Conservation (phyloP, 2,888 invertebrate species). For the Drosophila recens region DNA sequence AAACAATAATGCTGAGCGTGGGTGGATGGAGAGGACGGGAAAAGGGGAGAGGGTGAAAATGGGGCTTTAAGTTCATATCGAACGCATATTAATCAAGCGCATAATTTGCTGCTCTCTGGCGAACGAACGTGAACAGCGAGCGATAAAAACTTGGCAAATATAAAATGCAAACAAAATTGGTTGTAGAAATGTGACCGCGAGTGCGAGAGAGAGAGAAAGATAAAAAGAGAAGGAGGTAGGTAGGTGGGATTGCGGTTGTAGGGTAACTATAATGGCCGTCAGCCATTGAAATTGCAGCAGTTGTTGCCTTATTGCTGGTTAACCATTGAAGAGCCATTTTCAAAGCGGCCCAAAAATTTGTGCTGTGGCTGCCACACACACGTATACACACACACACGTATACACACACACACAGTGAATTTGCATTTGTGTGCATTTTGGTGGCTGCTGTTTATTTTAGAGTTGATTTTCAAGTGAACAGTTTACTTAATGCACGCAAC, state of each 20-base stretch:
- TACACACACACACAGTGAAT: slow-evolving; percentile 24
- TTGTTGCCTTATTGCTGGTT: slow-evolving; percentile 76
- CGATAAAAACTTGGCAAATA: slow-evolving; percentile 79
- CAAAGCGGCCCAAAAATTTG: slow-evolving; percentile 57
- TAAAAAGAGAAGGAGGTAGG: not conserved
- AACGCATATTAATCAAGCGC: slow-evolving; percentile 78
- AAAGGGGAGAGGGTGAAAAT: not conserved
- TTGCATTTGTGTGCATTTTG: slow-evolving; percentile 59
- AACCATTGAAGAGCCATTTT: slow-evolving; percentile 74
- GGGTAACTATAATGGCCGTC: slow-evolving; percentile 56
- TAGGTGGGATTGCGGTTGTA: slow-evolving; percentile 6
- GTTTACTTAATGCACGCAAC: slow-evolving; percentile 75
- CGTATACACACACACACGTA: slow-evolving; percentile 8
- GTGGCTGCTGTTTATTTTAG: slow-evolving; percentile 75
- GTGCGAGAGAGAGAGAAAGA: not conserved
- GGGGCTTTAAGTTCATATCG: slow-evolving; percentile 50
- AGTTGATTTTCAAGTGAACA: slow-evolving; percentile 82
- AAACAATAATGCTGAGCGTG: slow-evolving; percentile 55
- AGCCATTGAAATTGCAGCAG: slow-evolving; percentile 64
- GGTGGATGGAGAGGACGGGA: not conserved
- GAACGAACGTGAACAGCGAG: slow-evolving; percentile 67
- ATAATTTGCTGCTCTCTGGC: slow-evolving; percentile 63
- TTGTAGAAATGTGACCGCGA: slow-evolving; percentile 35
- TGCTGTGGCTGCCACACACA: slow-evolving; percentile 42
- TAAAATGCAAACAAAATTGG: slow-evolving; percentile 76